Percentiles rank a stretch among this genome's conserved stretches.
phyloP scores from a whole-genome alignment of 2,888 invertebrate species.

The Cantharis nigra region DNA sequence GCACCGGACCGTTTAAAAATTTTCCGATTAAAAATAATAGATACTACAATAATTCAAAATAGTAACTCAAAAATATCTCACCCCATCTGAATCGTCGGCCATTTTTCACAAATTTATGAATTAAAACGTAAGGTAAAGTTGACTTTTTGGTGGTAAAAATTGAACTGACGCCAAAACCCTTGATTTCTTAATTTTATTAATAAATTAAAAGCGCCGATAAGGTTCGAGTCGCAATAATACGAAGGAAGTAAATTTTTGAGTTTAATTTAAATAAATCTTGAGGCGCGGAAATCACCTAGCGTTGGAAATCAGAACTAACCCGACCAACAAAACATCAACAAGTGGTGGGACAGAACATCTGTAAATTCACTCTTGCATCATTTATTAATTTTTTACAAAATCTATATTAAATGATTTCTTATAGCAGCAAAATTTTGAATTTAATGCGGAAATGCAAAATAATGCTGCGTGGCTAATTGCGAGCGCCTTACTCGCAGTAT shows the following conservation, averaged over 20 bases:
- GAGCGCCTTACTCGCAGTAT: conserved; percentile 15
- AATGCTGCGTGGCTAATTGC: conserved; percentile 12
- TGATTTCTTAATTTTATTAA: not conserved
- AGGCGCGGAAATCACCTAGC: not conserved
- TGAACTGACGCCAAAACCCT: not conserved
- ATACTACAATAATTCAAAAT: no score
- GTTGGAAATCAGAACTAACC: not conserved
- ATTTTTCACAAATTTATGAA: not conserved
- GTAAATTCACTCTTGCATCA: conserved; percentile 25
- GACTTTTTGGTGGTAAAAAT: not conserved
- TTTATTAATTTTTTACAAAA: conserved; percentile 13
- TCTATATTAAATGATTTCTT: conserved; percentile 19
- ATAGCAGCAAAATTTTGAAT: not conserved
- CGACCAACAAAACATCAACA: conserved; percentile 8
- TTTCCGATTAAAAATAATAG: no score
- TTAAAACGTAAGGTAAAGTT: not conserved
- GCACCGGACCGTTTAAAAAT: no score
- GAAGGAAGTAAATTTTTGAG: not conserved
- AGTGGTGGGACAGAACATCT: conserved; percentile 10
- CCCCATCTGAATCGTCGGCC: not conserved
- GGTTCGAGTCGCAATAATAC: not conserved
- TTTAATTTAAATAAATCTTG: not conserved
- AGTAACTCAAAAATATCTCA: not conserved
- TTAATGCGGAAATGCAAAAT: conserved; percentile 10
- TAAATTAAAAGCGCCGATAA: not conserved